Evolutionary conservation across 2,797 vertebrate genomes (phyloP), one percentile per base, ranked within the genome.

Genomic region (Malurus leucopterus): DNA sequence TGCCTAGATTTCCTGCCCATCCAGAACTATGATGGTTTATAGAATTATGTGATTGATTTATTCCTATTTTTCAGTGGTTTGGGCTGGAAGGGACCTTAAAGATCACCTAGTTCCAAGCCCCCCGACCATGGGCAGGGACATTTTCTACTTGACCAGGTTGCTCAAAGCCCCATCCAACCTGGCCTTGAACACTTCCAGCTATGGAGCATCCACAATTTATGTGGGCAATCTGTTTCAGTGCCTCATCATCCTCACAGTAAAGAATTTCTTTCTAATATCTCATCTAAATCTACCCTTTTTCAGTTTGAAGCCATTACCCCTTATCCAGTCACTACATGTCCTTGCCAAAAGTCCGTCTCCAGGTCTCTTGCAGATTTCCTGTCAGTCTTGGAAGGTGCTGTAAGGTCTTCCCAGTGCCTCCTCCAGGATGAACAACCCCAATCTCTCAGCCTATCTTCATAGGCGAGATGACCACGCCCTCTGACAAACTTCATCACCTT

Each of bases 81-180:
- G 36, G 8, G 22, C 55, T 23, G 13, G 50, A 76, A 76, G 27
- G 27, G 15, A 70, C 7, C 22, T 49, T 55, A 54, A 62, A 55
- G 27, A 55, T 36, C 40, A 62, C 13, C 26, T 49, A 36, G 38
- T 19, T 69, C 30, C 55, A 76, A 41, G 14, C 14, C 30, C 43
- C 6, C 6, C 0, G 1, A 15, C 20, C 10, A 43, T 49, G 19
- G 18, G 26, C 24, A 62, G 13, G 7, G 57, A 27, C 27, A 49
- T 15, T 15, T 49, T 54, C 43, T 21, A 76, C 41, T 49, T 13
- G 8, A 76, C 10, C 12, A 49, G 30, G n/a, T 15, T 69, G 41
- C 30, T 61, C 24, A 26, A 54, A 61, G 34, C 41, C 59, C 6
- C 2, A 62, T 41, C 6, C 10, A 69, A 13, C 30, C 21, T 26